A percentile compares a stretch with the other conserved stretches of the same genome.
Conservation (phyloP, 2,113 vertebrate species). For the Forbesichthys papilliferus region DNA sequence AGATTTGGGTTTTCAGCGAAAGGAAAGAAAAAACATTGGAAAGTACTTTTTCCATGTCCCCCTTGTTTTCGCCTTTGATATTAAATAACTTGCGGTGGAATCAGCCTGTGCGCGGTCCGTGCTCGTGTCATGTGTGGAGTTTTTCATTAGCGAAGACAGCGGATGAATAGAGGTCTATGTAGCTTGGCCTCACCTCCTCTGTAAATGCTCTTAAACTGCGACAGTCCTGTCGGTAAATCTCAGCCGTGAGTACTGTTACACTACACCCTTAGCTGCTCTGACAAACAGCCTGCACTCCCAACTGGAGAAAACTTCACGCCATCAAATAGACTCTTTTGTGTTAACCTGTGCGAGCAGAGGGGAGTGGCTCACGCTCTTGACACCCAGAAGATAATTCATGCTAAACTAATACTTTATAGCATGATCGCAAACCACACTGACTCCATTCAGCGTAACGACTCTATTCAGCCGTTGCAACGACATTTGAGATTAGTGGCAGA, state of each 20-base stretch:
- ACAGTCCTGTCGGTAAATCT: constrained; percentile 70
- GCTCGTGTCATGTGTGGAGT: constrained; percentile 64
- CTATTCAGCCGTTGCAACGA: constrained; percentile 34
- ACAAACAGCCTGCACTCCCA: constrained; percentile 58
- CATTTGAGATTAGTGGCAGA: constrained; percentile 49
- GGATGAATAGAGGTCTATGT: constrained; percentile 74
- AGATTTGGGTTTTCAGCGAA: constrained; percentile 57
- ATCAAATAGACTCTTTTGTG: constrained; percentile 47
- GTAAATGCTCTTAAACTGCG: constrained; percentile 66
- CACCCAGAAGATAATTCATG: constrained; percentile 56
- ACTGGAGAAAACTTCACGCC: constrained; percentile 57
- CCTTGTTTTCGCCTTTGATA: constrained; percentile 73
- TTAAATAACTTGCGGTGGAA: constrained; percentile 62
- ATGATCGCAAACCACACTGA: constrained; percentile 47
- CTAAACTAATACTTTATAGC: constrained; percentile 55
- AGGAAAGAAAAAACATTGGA: constrained; percentile 73
- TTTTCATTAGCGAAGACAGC: constrained; percentile 69
- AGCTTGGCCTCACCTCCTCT: constrained; percentile 62
- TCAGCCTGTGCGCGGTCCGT: constrained; percentile 51
- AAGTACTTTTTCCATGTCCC: constrained; percentile 67
- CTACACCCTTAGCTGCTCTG: constrained; percentile 54
- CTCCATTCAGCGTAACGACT: constrained; percentile 10
- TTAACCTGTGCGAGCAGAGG: constrained; percentile 29
- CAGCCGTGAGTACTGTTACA: constrained; percentile 41
- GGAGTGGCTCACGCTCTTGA: constrained; percentile 55